These are phyloP conservation scores for Lycia hirtaria DNA, from an alignment of 2,888 invertebrate genomes.

Conservation along the genomic window DNA sequence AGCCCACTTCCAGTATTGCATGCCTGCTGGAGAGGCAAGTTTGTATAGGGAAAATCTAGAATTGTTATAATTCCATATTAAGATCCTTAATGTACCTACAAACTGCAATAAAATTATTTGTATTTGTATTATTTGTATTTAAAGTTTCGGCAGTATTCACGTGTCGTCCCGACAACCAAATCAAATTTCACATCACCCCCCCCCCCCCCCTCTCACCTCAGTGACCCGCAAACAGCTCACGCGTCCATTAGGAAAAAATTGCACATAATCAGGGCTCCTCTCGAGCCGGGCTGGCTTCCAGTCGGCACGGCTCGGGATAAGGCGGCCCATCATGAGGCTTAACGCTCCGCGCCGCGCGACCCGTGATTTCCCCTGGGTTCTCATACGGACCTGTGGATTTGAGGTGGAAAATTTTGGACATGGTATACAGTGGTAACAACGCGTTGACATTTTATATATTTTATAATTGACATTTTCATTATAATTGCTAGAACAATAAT, in stretches of 20 bases:
- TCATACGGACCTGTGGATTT: constrained; percentile 41
- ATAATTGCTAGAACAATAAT: too few relatives aligned
- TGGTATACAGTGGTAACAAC: too few relatives aligned
- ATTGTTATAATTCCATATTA: too few relatives aligned
- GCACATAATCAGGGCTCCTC: constrained; percentile 43
- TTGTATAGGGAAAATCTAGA: too few relatives aligned
- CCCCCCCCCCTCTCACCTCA: background rate
- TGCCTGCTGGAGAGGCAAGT: too few relatives aligned
- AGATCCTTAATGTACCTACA: too few relatives aligned
- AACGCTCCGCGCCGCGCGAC: constrained; percentile 60
- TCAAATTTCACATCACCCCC: background rate
- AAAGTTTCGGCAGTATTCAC: too few relatives aligned
- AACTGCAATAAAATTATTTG: too few relatives aligned
- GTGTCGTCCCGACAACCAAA: background rate
- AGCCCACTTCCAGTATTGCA: too few relatives aligned
- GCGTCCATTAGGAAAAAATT: constrained; percentile 34
- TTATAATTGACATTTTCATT: too few relatives aligned
- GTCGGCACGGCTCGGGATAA: constrained; percentile 38
- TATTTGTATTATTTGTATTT: too few relatives aligned
- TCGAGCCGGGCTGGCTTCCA: constrained; percentile 44
- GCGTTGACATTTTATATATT: too few relatives aligned
- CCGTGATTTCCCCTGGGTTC: constrained; percentile 70
- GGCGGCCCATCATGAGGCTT: constrained; percentile 67
- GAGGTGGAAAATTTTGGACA: constrained; percentile 40
- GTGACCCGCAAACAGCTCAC: constrained; percentile 23